Base-by-base conservation (phyloP, 2,113 vertebrate species). In the Hippocampus barbouri region DNA sequence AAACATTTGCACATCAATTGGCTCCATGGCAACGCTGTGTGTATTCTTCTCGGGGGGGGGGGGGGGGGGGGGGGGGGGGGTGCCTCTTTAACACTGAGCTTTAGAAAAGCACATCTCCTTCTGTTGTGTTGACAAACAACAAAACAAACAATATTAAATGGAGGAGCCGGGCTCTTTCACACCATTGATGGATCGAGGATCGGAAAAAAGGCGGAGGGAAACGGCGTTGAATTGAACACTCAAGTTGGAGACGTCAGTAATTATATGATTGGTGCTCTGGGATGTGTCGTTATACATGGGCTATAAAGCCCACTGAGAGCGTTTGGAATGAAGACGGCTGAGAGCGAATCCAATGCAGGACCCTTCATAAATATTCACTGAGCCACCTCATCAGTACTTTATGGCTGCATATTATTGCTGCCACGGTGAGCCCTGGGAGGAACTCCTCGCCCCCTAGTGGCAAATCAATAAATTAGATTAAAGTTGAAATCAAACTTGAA, bases 1-100 rank as follows among this genome's bases (percentile, higher is more conserved):
- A 89, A 71, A 71, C 87, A 93, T 93, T 93, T 88, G 91, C 92
- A 93, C 91, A 93, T 92, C 89, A 93, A 93, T 93, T 84, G 91
- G 75, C 70, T 65, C 91, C 90, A 91, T 89, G 88, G 92, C 87
- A 91, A 93, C 92, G 12, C 81, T 88, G 91, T 91, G 89, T 92
- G 91, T 90, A 91, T 93, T 92, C 89, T 89, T 89, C 89, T 91
- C 20, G 63, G 51, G 30, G 2, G 4, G 30, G 11, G 11, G 88
- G 79, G 90, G 84, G n/a, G n/a, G 30, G 3, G 30, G 0, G 5
- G 43, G 43, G 43, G 11, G 11, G 11, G 88, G 79, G 90, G 84
- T 81, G 89, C 90, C 90, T 89, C 92, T 91, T 91, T 92, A 91
- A 92, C 88, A 91, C 85, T 79, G 70, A 74, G 88, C 91, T 90